Evolutionary conservation across 2,113 vertebrate genomes (phyloP), one percentile per base, ranked within the genome.

Genomic region (Pseudolaguvia tuberculata): DNA sequence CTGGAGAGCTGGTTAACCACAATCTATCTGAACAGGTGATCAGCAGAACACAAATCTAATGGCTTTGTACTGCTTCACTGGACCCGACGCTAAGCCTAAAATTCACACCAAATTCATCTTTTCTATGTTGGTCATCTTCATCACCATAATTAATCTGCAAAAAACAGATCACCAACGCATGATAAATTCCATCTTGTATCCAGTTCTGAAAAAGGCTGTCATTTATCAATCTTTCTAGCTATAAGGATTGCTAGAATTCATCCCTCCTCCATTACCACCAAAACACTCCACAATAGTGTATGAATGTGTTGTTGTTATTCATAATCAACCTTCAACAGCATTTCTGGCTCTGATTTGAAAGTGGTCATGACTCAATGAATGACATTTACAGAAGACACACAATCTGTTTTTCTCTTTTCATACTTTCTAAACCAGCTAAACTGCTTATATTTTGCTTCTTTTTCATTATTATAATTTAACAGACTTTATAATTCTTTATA

Each of bases 61-160:
- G 56, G 39, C 69, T 82, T 72, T 77, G 67, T 80, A 66, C 78
- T 51, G 73, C 73, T 80, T 66, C 66, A 58, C n/a, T 47, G 76
- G 51, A 82, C 67, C 71, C 72, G 35, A 70, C 73, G 52, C 73
- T 79, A 51, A 68, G 59, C 70, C 29, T 73, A 62, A 79, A 78
- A 67, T 72, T 67, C 82, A 79, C 79, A 75, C 50, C 59, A 27
- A 18, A 15, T 67, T 9, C 68, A 70, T 66, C 47, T 66, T 50
- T 48, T 15, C 47, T 21, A 20, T 25, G 59, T 57, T 25, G 35
- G 23, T 56, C 39, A 72, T 51, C 21, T 35, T 4, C 27, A 25
- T 55, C 39, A n/a, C n/a, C n/a, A n/a, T n/a, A n/a, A n/a, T n/a
- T n/a, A n/a, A n/a, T n/a, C n/a, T n/a, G n/a, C n/a, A n/a, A n/a